A percentile compares a stretch with the other conserved stretches of the same genome.
These are phyloP conservation scores for Bursaphelenchus okinawaensis DNA, from an alignment of 2,888 invertebrate genomes.

Conservation along the genomic window DNA sequence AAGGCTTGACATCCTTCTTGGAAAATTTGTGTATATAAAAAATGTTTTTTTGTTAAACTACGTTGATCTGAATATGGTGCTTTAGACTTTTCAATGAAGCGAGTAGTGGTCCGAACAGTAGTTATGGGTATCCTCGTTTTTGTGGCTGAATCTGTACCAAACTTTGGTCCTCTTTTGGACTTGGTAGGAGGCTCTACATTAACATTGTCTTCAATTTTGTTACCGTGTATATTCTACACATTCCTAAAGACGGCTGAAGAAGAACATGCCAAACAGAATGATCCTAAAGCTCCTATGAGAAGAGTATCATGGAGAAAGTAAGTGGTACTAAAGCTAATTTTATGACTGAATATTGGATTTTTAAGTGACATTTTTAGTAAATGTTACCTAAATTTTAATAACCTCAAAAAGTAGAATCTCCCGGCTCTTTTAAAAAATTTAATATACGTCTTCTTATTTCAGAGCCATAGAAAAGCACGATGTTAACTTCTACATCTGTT, in stretches of 20 bases:
- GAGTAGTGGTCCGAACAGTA: slow-evolving; percentile 39
- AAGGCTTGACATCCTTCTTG: not conserved
- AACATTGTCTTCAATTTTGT: slow-evolving; percentile 48
- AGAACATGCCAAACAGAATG: slow-evolving; percentile 21
- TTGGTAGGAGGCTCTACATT: slow-evolving; percentile 37
- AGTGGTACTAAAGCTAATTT: slow-evolving; percentile 3
- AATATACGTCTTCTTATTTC: slow-evolving; percentile 1
- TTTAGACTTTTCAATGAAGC: slow-evolving; percentile 33
- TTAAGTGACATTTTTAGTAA: not conserved
- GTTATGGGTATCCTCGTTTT: slow-evolving; percentile 26
- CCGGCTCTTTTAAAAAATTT: too few species aligned
- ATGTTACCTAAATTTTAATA: not conserved
- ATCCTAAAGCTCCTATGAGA: slow-evolving; percentile 23
- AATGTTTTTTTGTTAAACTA: too few species aligned
- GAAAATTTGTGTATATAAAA: too few species aligned
- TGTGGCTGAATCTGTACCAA: slow-evolving; percentile 35
- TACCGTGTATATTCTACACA: slow-evolving; percentile 50
- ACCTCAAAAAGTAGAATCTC: not conserved
- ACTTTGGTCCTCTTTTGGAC: slow-evolving; percentile 35
- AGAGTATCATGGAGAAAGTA: slow-evolving; percentile 12
- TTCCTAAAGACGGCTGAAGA: slow-evolving; percentile 36
- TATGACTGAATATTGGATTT: not conserved
- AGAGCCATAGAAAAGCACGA: slow-evolving; percentile 19
- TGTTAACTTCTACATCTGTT: slow-evolving; percentile 3
- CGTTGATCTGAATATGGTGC: too few species aligned